phyloP scores from a whole-genome alignment of 2,888 invertebrate genomes.

The Spatulosminthurus flaviceps region DNA sequence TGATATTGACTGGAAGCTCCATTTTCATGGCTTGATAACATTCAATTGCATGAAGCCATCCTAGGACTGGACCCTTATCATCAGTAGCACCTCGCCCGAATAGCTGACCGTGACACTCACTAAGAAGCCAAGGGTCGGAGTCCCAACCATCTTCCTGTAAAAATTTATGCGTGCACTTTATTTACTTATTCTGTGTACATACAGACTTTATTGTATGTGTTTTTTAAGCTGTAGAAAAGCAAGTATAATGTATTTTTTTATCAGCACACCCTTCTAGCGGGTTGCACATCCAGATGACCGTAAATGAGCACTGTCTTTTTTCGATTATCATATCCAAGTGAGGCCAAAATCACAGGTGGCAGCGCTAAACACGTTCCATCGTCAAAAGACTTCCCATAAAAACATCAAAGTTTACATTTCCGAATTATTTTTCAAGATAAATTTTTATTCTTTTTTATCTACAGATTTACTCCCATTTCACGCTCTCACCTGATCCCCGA shows the following conservation, averaged over 20 bases:
- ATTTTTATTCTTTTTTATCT: too few species aligned
- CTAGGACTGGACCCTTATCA: constrained; percentile 93
- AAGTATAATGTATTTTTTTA: not conserved
- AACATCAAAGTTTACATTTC: too few species aligned
- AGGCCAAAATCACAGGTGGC: constrained; percentile 86
- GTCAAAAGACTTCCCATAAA: constrained; percentile 71
- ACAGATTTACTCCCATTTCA: too few species aligned
- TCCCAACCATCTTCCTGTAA: constrained; percentile 82
- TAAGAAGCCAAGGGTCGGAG: constrained; percentile 90
- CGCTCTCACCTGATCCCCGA: constrained; percentile 74
- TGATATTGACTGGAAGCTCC: constrained; percentile 74
- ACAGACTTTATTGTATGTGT: too few species aligned
- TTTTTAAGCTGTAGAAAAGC: too few species aligned
- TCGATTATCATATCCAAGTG: constrained; percentile 79
- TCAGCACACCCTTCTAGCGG: constrained; percentile 75
- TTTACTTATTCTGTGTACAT: too few species aligned
- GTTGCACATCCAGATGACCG: constrained; percentile 98
- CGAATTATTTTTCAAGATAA: too few species aligned
- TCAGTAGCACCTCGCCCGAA: constrained; percentile 93
- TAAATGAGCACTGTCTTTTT: constrained; percentile 96
- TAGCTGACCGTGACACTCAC: constrained; percentile 86
- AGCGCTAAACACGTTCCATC: constrained; percentile 79
- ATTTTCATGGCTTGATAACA: constrained; percentile 80
- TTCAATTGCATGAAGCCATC: constrained; percentile 94
- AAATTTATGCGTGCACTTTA: not conserved